phyloP scores from a whole-genome alignment of 1,140 invertebrate genomes.

The Globodera rostochiensis region DNA sequence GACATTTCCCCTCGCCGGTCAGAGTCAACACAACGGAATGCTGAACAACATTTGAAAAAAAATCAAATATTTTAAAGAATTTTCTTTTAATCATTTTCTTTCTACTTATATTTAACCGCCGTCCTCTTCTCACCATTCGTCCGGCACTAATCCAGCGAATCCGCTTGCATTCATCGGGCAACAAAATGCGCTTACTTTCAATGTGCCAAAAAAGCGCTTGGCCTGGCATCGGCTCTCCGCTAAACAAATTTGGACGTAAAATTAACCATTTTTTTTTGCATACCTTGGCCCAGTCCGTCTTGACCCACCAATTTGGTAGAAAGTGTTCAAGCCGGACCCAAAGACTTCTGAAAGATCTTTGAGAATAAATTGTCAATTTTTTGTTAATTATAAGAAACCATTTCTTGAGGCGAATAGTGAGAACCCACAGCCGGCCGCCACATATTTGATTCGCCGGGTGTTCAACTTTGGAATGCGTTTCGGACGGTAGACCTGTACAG shows the following conservation, averaged over 20 bases:
- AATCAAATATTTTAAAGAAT: neutral
- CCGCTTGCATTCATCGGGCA: conserved; percentile 10
- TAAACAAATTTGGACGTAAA: conserved; percentile 31
- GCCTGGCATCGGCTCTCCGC: conserved; percentile 3
- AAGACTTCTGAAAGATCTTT: conserved; percentile 39
- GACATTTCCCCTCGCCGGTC: conserved; percentile 37
- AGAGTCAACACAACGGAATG: conserved; percentile 40
- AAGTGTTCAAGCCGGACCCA: conserved; percentile 61
- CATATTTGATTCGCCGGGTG: conserved; percentile 47
- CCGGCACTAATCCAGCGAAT: conserved; percentile 21
- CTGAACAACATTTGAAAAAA: conserved; percentile 36
- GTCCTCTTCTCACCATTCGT: conserved; percentile 12
- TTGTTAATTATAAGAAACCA: neutral
- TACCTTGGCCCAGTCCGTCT: neutral
- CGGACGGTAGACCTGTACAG: conserved; percentile 43
- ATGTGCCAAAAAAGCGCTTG: conserved; percentile 25
- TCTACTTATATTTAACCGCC: conserved; percentile 4
- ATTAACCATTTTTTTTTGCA: neutral
- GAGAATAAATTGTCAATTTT: neutral
- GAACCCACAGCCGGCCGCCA: conserved; percentile 61
- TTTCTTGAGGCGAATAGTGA: conserved; percentile 58
- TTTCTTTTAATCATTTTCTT: neutral
- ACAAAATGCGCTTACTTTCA: conserved; percentile 18
- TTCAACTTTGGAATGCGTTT: conserved; percentile 50
- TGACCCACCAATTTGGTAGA: conserved; percentile 51